These are phyloP conservation scores for Stylophora pistillata DNA, from an alignment of 64 coral and sea anemone genomes.

Conservation along the genomic window DNA sequence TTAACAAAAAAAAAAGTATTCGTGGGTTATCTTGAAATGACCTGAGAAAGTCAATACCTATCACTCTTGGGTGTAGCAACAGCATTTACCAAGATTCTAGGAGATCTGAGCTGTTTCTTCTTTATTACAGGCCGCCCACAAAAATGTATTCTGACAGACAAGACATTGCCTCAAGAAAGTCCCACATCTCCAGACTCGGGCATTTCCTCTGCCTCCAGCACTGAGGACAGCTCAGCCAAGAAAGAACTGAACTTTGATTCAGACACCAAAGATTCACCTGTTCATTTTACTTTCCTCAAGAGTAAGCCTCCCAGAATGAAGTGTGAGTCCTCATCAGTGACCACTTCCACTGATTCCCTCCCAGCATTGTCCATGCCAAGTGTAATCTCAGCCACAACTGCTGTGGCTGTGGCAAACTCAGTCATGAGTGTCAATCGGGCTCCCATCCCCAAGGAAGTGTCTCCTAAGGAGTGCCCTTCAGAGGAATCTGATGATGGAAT, in stretches of 20 bases:
- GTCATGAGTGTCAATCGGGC: conserved; percentile 69
- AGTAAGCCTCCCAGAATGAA: conserved; percentile 42
- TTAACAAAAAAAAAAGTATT: too few relatives aligned
- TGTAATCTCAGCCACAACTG: conserved; percentile 86
- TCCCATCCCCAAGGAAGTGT: conserved; percentile 3
- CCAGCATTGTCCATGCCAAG: conserved; percentile 66
- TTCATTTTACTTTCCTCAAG: conserved; percentile 78
- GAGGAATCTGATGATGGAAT: not conserved
- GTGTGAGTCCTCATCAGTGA: conserved; percentile 28
- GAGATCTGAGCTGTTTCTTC: not conserved
- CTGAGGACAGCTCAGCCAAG: conserved; percentile 76
- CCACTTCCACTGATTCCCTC: not conserved
- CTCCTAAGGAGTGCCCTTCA: not conserved
- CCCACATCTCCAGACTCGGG: conserved; percentile 96
- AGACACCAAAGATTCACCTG: conserved; percentile 63
- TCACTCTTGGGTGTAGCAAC: too few relatives aligned
- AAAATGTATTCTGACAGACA: conserved; percentile 76
- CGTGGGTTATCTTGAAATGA: too few relatives aligned
- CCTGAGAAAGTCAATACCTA: too few relatives aligned
- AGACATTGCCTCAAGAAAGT: conserved; percentile 88
- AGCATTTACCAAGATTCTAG: not conserved
- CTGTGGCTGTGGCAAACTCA: conserved; percentile 88
- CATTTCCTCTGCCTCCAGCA: conserved; percentile 94
- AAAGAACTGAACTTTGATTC: conserved; percentile 68
- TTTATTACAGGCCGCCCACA: conserved; percentile 66